Percentiles rank a stretch among this genome's conserved stretches.
phyloP scores from a whole-genome alignment of 2,113 vertebrate genomes.

The Helogale parvula region DNA sequence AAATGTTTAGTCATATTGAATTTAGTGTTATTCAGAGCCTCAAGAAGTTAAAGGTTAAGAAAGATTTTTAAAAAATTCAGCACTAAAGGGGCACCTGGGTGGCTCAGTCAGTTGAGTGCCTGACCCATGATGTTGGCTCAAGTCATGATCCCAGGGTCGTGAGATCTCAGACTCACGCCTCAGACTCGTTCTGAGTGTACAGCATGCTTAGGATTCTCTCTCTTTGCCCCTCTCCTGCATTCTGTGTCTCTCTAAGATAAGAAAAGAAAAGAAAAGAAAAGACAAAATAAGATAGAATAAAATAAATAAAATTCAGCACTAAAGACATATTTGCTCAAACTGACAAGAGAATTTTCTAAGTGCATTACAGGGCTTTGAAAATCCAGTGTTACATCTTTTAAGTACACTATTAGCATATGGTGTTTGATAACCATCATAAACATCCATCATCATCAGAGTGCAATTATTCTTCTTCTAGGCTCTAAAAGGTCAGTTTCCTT shows the following conservation, averaged over 20 bases:
- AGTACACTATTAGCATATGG: neutral
- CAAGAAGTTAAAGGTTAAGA: neutral
- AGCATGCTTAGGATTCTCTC: too few relatives aligned
- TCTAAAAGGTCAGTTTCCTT: neutral
- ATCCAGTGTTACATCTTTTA: neutral
- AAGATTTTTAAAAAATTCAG: neutral
- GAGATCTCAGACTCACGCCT: too few relatives aligned
- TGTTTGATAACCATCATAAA: neutral
- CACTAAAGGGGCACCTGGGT: neutral
- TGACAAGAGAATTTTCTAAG: neutral
- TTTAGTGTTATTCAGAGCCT: neutral
- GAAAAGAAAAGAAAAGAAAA: too few relatives aligned
- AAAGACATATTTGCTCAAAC: neutral
- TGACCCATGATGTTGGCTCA: too few relatives aligned
- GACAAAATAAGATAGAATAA: too few relatives aligned
- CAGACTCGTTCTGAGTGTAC: too few relatives aligned
- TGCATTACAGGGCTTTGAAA: neutral
- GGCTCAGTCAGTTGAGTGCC: too few relatives aligned
- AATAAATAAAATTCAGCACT: neutral
- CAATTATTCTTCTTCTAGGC: neutral
- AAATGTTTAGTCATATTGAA: neutral
- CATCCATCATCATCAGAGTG: neutral
- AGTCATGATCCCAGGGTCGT: too few relatives aligned
- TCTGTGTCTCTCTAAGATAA: too few relatives aligned
- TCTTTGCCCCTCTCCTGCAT: too few relatives aligned